These are phyloP conservation scores for Fulica atra DNA, from an alignment of 2,113 vertebrate species.

Conservation along the genomic window DNA sequence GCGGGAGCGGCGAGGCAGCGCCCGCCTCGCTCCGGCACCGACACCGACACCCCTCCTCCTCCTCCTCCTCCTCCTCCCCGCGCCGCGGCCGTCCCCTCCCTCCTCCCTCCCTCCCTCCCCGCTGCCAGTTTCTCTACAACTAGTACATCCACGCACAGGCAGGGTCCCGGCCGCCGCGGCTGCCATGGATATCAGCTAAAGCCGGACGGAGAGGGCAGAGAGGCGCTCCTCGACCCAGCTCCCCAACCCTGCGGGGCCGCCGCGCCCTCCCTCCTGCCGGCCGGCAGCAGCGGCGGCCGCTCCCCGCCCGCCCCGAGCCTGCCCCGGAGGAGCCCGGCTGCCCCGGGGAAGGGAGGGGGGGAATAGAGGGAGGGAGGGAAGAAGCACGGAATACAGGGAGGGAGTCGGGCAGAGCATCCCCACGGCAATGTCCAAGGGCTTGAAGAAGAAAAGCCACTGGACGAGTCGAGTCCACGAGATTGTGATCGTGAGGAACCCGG, in stretches of 20 bases:
- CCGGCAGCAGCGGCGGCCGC: neutral
- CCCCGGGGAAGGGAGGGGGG: neutral
- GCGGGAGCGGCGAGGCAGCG: slow-evolving; percentile 39
- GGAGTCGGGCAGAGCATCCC: slow-evolving; percentile 60
- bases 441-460: slow-evolving; percentile 98
- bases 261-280: neutral
- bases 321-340: slow-evolving; percentile 41
- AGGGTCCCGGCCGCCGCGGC: slow-evolving; percentile 62
- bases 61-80: neutral
- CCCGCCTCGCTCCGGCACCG: slow-evolving; percentile 33
- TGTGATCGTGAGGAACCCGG: slow-evolving; percentile 84
- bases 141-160: slow-evolving; percentile 53
- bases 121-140: slow-evolving; percentile 75
- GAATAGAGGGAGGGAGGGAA: neutral
- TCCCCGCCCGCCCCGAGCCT: slow-evolving; percentile 12
- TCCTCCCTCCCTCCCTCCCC: neutral
- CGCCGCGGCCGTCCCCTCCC: slow-evolving; percentile 20
- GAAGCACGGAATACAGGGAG: neutral
- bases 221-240: slow-evolving; percentile 20
- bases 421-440: slow-evolving; percentile 93
- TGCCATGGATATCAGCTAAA: slow-evolving; percentile 77
- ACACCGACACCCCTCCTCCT: slow-evolving; percentile 6
- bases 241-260: slow-evolving; percentile 25
- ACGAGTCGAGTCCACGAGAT: slow-evolving; percentile 95
- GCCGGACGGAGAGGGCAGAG: slow-evolving; percentile 25